phyloP scores from a whole-genome alignment of 2,113 vertebrate species.

The Mugil cephalus region DNA sequence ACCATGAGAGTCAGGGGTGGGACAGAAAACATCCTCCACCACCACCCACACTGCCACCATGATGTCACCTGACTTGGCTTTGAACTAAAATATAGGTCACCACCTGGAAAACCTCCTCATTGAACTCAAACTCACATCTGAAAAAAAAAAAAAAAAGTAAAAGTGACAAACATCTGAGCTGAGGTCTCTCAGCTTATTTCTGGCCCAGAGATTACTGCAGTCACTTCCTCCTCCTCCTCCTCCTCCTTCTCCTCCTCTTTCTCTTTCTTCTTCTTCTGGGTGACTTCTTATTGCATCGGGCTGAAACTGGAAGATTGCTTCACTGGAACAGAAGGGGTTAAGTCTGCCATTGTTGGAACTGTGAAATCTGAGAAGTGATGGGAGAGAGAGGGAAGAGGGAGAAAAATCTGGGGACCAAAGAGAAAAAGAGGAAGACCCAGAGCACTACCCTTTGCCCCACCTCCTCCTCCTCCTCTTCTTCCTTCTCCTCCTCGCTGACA shows the following conservation, averaged over 20 bases:
- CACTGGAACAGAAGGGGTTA: constrained; percentile 66
- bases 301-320: background rate
- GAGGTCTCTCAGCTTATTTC: too few relatives aligned
- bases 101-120: constrained; percentile 23
- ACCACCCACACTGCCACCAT: constrained; percentile 43
- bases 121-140: too few relatives aligned
- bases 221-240: constrained; percentile 25
- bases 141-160: background rate
- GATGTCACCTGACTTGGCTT: constrained; percentile 41
- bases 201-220: background rate
- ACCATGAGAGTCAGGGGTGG: constrained; percentile 64
- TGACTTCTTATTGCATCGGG: background rate
- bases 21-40: constrained; percentile 39
- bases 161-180: background rate
- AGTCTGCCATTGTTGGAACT: constrained; percentile 42
- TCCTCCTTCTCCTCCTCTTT: background rate
- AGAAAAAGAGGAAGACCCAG: constrained; percentile 62
- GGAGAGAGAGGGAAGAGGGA: constrained; percentile 46
- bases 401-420: constrained; percentile 58
- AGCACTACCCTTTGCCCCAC: constrained; percentile 45
- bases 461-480: constrained; percentile 36
- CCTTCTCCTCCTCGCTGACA: background rate
- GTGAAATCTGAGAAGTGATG: constrained; percentile 78
- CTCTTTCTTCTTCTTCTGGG: background rate
- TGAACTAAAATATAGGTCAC: constrained; percentile 42